Evolutionary conservation across 1,140 invertebrate species (phyloP).

Genomic region (Saccostrea glomerata): DNA sequence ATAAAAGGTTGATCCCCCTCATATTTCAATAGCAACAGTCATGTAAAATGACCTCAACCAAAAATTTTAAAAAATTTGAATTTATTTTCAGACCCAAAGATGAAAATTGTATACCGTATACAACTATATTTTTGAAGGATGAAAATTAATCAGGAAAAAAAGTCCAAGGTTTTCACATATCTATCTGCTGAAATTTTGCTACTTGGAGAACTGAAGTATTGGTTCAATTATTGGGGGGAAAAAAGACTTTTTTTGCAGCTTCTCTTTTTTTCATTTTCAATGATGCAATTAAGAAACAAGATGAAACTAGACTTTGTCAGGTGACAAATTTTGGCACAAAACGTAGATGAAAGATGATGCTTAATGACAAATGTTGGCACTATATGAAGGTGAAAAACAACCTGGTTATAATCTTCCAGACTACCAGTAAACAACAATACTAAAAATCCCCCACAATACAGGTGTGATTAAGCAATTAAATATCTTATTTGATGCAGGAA

Average conservation of each 20-base stretch:
- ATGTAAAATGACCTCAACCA: background rate
- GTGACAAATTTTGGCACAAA: background rate
- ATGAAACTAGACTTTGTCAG: background rate
- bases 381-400: background rate
- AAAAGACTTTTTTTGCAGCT: background rate
- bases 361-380: background rate
- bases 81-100: background rate
- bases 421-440: background rate
- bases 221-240: too few relatives aligned
- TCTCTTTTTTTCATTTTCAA: background rate
- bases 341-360: background rate
- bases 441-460: background rate
- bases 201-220: too few relatives aligned
- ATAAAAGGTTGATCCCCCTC: background rate
- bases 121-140: background rate
- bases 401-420: background rate
- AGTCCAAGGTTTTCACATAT: too few relatives aligned
- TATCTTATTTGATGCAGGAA: background rate
- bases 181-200: too few relatives aligned
- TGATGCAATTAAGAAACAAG: background rate
- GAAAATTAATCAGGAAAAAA: too few relatives aligned
- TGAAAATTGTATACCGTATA: too few relatives aligned
- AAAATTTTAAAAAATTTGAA: background rate
- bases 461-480: slow-evolving; percentile 27
- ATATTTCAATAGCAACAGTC: background rate